Base-by-base conservation (phyloP, 2,888 invertebrate species). In the Protophormia terraenovae region DNA sequence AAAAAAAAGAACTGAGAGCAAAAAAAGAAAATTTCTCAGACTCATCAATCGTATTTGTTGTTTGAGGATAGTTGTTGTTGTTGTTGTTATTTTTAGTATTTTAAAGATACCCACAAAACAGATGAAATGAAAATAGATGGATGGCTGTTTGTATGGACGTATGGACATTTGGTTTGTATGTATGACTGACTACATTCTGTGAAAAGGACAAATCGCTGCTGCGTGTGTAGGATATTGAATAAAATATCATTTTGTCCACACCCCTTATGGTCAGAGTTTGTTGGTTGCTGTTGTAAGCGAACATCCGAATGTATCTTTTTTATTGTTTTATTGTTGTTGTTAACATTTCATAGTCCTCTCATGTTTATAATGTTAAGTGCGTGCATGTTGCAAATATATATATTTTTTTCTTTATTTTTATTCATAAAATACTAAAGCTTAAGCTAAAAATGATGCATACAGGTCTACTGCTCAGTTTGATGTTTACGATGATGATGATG, bases 221-320 rank as follows among this genome's bases (percentile, higher is more conserved):
- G 88, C 88, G 87, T 88, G 88, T 87, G 87, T 83, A 88, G 87
- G 90, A 91, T 91, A 91, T 91, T 91, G 91, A 91, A 91, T 91
- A 91, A 91, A 91, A 91, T 91, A 91, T 91, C 91, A 91, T 90
- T 91, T 91, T 88, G 90, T 90, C 81, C 90, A 91, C 91, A 90
- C 91, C 91, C 90, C 87, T 88, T 84, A 83, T 86, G 82, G 84
- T 78, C 86, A 86, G 66, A 60, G 12, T 19, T 19, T 16, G 16
- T 47, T 47, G 62, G 3, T 22, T 22, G 14, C 58, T 47, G 32
- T 16, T 76, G 27, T 55, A 14, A 27, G 27, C 38, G 16, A 29
- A 14, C 41, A 0, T 60, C 58, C 29, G 22, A 69, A 1, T 41
- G 10, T 64, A 32, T 53, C 3, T 29, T 8, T 77, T 64, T 29